Base-by-base conservation (phyloP, 1,140 invertebrate species). In the Papilio helenus region DNA sequence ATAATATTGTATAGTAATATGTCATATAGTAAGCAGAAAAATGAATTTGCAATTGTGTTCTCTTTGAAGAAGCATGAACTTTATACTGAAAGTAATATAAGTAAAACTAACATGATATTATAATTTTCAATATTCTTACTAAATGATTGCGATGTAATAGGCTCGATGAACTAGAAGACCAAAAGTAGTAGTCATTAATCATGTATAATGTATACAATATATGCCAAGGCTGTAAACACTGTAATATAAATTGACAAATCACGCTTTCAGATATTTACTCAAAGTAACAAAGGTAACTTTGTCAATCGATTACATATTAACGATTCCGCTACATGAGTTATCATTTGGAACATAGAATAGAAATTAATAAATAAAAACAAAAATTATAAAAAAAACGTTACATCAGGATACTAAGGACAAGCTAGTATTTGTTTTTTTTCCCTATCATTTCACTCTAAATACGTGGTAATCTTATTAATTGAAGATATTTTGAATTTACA, bases 241-340 rank as follows among this genome's bases (percentile, higher is more conserved):
- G 29, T 42, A 44, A 23, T 39, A 34, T n/a, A 72, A 72, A 72
- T 72, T 72, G 72, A 72, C 72, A 72, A 72, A 72, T 72, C n/a
- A 72, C 72, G 10, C 72, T 72, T 10, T 42, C 46, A 46, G 3
- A 46, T 44, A 39, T n/a, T 16, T 18, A 18, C 29, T 34, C 29
- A n/a, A 23, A 20, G 20, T 58, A 58, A 14, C 20, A 3, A 23
- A 20, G 23, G 12, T 26, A 20, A 8, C 18, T 55, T 55, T 55
- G 61, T 26, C 23, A 68, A 68, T 26, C 26, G 61, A 65, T 26
- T 26, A 65, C 23, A 68, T 23, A n/a, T 23, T 20, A 10, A 65
- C 58, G n/a, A 65, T 9, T 20, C 10, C 58, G 4, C 10, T 23
- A 8, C 1, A 49, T 49, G 16, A 49, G 46, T 49, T 49, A 49